Percentiles rank a stretch among this genome's conserved stretches.
Evolutionary conservation across 2,113 vertebrate species (phyloP).

Genomic region (Camelus dromedarius): DNA sequence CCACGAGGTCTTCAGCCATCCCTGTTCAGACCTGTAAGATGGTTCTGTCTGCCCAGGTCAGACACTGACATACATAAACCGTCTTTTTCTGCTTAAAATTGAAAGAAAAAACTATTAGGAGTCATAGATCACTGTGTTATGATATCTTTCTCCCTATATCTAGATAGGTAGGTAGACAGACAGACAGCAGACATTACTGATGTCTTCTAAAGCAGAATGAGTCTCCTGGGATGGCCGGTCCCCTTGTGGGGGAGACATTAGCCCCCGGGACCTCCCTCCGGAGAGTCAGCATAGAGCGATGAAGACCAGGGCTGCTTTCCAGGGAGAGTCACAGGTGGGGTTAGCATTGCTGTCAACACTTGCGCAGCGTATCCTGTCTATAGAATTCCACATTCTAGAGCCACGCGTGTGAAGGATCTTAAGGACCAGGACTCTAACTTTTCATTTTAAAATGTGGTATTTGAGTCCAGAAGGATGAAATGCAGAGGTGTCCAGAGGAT

Average conservation of each 20-base stretch:
- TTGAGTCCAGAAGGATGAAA: accelerated
- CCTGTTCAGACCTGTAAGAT: slow-evolving; percentile 74
- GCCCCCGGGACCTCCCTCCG: accelerated
- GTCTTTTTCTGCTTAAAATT: slow-evolving; percentile 83
- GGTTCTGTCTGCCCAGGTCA: slow-evolving; percentile 78
- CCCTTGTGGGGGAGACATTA: accelerated
- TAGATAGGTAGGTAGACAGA: too few relatives aligned
- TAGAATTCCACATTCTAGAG: background rate
- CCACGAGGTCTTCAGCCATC: slow-evolving; percentile 71
- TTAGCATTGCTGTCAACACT: accelerated
- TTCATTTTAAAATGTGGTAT: background rate
- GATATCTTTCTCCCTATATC: too few relatives aligned
- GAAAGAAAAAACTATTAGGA: slow-evolving; percentile 81
- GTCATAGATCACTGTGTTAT: background rate
- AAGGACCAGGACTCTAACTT: background rate
- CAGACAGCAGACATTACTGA: background rate
- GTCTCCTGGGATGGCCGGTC: background rate
- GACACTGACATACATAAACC: slow-evolving; percentile 85
- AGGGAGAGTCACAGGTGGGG: accelerated
- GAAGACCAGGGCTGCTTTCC: accelerated
- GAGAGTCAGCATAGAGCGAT: accelerated
- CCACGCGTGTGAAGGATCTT: accelerated
- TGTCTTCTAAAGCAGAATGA: background rate
- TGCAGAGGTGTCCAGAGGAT: background rate
- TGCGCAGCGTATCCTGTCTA: accelerated